Percentiles rank a stretch among this genome's conserved stretches.
phyloP scores from a whole-genome alignment of 2,113 vertebrate species.

The Prionailurus viverrinus region DNA sequence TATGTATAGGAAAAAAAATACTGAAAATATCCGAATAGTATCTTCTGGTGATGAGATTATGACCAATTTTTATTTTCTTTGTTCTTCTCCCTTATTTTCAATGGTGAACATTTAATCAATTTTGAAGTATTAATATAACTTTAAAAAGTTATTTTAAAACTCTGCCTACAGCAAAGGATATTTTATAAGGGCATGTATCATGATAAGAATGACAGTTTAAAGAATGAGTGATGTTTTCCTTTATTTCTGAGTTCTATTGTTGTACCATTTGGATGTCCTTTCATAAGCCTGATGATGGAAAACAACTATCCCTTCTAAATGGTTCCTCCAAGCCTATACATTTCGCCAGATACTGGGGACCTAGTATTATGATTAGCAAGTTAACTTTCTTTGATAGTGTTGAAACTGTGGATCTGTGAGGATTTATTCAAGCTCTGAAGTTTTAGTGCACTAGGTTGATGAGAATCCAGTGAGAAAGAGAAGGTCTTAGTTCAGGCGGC shows the following conservation, averaged over 20 bases:
- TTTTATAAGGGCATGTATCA: not conserved
- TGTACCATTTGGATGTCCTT: not conserved
- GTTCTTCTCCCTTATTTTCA: not conserved
- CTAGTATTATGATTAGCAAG: conserved; percentile 55
- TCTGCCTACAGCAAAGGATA: not conserved
- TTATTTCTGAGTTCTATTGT: not conserved
- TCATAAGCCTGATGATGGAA: not conserved
- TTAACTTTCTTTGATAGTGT: conserved; percentile 46
- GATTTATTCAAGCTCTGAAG: conserved; percentile 39
- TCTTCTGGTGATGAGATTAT: not conserved
- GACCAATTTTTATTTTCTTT: not conserved
- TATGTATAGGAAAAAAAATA: not conserved
- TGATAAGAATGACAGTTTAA: not conserved
- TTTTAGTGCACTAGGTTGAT: not conserved
- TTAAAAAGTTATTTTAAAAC: conserved; percentile 20
- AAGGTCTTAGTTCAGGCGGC: too few relatives aligned
- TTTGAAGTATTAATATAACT: not conserved
- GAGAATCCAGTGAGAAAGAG: not conserved
- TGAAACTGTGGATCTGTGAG: not conserved
- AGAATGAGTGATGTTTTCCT: not conserved
- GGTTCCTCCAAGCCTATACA: not conserved
- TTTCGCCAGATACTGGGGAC: not conserved
- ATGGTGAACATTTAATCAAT: not conserved
- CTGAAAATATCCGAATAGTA: not conserved
- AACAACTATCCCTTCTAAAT: not conserved